Evolutionary conservation across 2,888 invertebrate genomes (phyloP), one percentile per base, ranked within the genome.

Genomic region (Crossocerus cetratus): DNA sequence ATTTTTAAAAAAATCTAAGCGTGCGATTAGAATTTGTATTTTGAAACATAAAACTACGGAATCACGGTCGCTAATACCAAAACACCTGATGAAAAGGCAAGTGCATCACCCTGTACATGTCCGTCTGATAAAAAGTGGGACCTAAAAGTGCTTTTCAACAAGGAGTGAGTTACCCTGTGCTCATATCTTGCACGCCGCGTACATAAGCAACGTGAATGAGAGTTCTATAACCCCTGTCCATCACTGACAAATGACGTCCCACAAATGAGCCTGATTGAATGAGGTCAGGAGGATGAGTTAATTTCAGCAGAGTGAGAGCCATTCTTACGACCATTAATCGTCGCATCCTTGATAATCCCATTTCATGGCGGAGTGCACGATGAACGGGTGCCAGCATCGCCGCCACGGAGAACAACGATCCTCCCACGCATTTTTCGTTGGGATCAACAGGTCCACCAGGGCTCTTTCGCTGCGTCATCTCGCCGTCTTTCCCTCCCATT

Each of bases 311-410:
- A 5, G 13, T 14, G 49, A 49, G 56, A 21, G 65, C 32, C 54
- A 63, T 72, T 58, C 77, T 77, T 74, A 59, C 75, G 73, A 80
- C 80, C 80, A 77, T 82, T 82, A 83, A 83, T 84, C 78, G 76
- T 71, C 71, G 61, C 69, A 44, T 44, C 62, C 44, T 42, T 57
- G 71, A 77, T 81, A 81, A 77, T 77, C 68, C 65, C 43, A 65
- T 77, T 82, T 72, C 65, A 65, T 22, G 58, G 23, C 49, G 22
- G 62, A 16, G 45, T 45, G 42, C 43, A 21, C 20, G 20, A 21
- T 16, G 20, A 18, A 55, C 32, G 42, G 32, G 22, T 45, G 68
- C 64, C 57, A 65, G 55, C 43, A 43, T 61, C 54, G 22, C 18
- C 53, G 18, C 16, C 44, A 63, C 44, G 58, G 56, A 60, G 63